Percentiles rank a stretch among this genome's conserved stretches.
phyloP scores from a whole-genome alignment of 2,888 invertebrate species.

The Fissipunctia ypsillon region DNA sequence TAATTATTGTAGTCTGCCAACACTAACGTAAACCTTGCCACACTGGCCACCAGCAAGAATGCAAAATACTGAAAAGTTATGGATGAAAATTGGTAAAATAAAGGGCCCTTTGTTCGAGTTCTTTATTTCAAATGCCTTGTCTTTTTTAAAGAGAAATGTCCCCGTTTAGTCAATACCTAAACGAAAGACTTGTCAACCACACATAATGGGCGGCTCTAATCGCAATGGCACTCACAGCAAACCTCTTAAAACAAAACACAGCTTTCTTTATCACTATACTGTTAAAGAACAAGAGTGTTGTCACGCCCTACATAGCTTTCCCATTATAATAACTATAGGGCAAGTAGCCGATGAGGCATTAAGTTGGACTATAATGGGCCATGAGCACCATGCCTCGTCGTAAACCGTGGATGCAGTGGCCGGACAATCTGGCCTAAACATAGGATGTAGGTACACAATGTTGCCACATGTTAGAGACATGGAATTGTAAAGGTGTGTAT shows the following conservation, averaged over 20 bases:
- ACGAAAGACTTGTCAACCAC: conserved; percentile 19
- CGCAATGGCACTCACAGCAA: conserved; percentile 40
- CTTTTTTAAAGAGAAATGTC: conserved; percentile 4
- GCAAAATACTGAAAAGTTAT: not conserved
- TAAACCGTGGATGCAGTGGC: conserved; percentile 48
- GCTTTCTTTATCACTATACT: conserved; percentile 48
- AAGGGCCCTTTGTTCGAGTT: not conserved
- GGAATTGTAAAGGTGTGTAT: conserved; percentile 17
- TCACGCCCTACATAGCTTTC: conserved; percentile 54
- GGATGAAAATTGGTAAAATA: not conserved
- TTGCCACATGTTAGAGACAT: conserved; percentile 21
- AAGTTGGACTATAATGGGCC: conserved; percentile 52
- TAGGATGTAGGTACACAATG: conserved; percentile 28
- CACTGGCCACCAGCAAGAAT: too few species aligned
- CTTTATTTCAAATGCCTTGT: not conserved
- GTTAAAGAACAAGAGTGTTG: conserved; percentile 48
- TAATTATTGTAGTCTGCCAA: too few species aligned
- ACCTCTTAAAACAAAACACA: conserved; percentile 51
- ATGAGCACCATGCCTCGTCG: conserved; percentile 28
- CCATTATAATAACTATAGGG: conserved; percentile 59
- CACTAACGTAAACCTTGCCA: too few species aligned
- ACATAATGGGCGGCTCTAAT: conserved; percentile 30
- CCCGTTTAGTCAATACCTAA: conserved; percentile 29
- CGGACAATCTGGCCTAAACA: conserved; percentile 37
- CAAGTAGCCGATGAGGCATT: conserved; percentile 53